Evolutionary conservation across 2,888 invertebrate genomes (phyloP).

Genomic region (Drosophila neonasuta): DNA sequence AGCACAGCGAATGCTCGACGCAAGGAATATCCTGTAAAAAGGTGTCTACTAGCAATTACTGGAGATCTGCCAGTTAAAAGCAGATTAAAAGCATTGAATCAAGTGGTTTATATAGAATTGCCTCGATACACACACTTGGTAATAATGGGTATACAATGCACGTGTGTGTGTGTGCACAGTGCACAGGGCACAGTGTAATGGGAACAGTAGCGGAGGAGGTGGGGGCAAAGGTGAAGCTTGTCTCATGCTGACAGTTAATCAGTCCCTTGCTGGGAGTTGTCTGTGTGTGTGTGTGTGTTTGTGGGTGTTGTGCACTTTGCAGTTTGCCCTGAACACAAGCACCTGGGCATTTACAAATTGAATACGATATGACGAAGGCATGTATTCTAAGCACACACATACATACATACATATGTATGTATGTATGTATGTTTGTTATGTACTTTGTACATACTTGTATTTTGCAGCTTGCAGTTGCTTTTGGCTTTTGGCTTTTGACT

Average conservation of each 20-base stretch:
- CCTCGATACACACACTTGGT: slow-evolving; percentile 20
- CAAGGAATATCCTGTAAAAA: slow-evolving; percentile 13
- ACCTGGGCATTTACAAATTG: slow-evolving; percentile 27
- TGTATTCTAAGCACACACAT: neutral
- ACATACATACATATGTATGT: neutral
- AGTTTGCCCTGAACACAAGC: slow-evolving; percentile 29
- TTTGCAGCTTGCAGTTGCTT: neutral
- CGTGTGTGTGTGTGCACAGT: slow-evolving; percentile 13
- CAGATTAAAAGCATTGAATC: slow-evolving; percentile 25
- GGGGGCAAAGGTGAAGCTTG: slow-evolving; percentile 1
- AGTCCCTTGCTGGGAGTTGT: slow-evolving; percentile 33
- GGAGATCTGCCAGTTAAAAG: neutral
- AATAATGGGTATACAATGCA: slow-evolving; percentile 23
- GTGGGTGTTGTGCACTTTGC: slow-evolving; percentile 25
- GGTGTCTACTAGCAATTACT: neutral
- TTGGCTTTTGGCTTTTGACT: slow-evolving; percentile 18
- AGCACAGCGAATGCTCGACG: neutral
- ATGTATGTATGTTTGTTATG: too few relatives aligned
- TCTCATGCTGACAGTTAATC: slow-evolving; percentile 45
- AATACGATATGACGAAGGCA: slow-evolving; percentile 7
- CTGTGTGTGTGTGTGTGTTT: slow-evolving; percentile 11
- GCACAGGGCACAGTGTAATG: neutral
- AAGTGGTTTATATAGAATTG: slow-evolving; percentile 31
- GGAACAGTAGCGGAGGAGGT: neutral
- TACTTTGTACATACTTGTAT: neutral